Evolutionary conservation across 2,113 vertebrate species (phyloP).

Genomic region (Gasterosteus nipponicus): DNA sequence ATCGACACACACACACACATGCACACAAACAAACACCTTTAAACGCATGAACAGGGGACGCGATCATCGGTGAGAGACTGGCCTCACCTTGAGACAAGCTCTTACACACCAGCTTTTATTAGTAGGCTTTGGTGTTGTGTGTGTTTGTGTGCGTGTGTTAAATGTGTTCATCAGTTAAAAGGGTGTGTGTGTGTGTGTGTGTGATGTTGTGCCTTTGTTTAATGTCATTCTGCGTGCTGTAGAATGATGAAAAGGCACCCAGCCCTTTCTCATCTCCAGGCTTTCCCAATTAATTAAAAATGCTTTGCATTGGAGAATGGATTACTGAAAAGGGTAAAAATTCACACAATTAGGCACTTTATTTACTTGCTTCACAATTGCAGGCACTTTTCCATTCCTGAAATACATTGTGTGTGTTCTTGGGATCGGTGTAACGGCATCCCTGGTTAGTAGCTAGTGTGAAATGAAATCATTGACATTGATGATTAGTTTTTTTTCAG

Average conservation of each 20-base stretch:
- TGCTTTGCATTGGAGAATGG: constrained; percentile 55
- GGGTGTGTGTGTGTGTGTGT: constrained; percentile 12
- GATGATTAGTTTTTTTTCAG: too few species aligned
- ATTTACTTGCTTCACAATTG: constrained; percentile 6
- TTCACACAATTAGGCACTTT: background rate
- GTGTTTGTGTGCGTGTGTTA: background rate
- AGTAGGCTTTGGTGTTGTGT: background rate
- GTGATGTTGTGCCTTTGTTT: constrained; percentile 47
- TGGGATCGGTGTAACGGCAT: background rate
- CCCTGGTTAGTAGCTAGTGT: too few species aligned
- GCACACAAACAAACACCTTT: background rate
- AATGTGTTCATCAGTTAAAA: constrained; percentile 5
- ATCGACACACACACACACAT: background rate
- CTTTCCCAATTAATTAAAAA: constrained; percentile 65
- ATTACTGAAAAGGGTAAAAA: constrained; percentile 58
- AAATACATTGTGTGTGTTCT: constrained; percentile 3
- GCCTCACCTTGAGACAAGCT: background rate
- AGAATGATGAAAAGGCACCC: constrained; percentile 49
- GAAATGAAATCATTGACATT: too few species aligned
- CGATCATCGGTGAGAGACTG: background rate
- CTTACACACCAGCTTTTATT: constrained; percentile 1
- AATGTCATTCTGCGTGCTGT: constrained; percentile 56
- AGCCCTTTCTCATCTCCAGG: constrained; percentile 4
- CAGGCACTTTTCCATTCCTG: constrained; percentile 17
- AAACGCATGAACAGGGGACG: background rate